phyloP scores from a whole-genome alignment of 2,113 vertebrate genomes.

The Tiliqua scincoides region DNA sequence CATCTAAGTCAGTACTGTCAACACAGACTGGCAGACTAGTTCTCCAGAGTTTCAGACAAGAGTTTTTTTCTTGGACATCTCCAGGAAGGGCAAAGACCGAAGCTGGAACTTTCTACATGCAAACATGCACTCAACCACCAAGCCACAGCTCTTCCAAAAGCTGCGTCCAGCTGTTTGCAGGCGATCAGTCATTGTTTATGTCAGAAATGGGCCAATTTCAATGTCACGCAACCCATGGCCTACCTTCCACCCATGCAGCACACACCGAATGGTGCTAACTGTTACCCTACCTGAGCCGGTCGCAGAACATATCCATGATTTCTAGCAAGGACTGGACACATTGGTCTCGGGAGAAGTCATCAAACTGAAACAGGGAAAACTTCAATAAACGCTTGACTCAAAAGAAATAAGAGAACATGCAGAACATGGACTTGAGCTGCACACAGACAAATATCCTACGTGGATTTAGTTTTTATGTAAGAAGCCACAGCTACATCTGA shows the following conservation, averaged over 20 bases:
- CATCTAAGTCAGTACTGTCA: no score
- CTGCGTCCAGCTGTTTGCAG: no score
- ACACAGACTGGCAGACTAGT: no score
- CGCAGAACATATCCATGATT: slow-evolving; percentile 97
- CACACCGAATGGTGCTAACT: not conserved
- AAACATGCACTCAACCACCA: no score
- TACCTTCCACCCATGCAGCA: not conserved
- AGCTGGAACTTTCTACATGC: no score
- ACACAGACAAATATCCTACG: not conserved
- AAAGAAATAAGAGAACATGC: not conserved
- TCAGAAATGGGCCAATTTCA: not conserved
- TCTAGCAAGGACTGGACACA: slow-evolving; percentile 93
- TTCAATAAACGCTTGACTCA: not conserved
- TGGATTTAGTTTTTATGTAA: not conserved
- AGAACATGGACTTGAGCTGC: not conserved
- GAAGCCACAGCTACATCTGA: not conserved
- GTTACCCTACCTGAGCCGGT: slow-evolving; percentile 86
- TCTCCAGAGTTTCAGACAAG: no score
- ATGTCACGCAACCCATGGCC: not conserved
- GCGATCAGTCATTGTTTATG: not conserved
- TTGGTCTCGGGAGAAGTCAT: slow-evolving; percentile 94
- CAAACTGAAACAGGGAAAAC: slow-evolving; percentile 81
- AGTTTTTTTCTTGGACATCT: no score
- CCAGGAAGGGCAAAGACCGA: no score
- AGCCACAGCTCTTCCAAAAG: no score